phyloP scores from a whole-genome alignment of 2,797 vertebrate species.

The Sternarchorhynchus goeldii region DNA sequence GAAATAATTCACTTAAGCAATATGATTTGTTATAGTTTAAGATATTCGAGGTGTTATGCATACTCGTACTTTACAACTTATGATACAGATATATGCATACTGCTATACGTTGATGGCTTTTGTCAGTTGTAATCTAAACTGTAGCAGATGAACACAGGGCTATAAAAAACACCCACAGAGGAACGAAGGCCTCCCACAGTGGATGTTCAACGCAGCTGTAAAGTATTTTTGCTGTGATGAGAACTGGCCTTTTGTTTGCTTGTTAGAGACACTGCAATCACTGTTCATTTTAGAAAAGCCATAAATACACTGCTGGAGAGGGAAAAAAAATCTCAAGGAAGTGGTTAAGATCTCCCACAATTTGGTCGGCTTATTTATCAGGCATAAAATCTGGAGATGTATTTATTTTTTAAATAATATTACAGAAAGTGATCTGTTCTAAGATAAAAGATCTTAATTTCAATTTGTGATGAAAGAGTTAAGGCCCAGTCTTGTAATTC shows the following conservation, averaged over 20 bases:
- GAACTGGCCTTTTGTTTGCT: constrained; percentile 54
- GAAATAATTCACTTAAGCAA: too few species aligned
- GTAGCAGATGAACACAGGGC: neutral
- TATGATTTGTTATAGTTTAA: too few species aligned
- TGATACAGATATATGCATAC: too few species aligned
- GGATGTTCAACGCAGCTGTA: constrained; percentile 34
- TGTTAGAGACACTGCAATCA: constrained; percentile 48
- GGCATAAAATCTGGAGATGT: neutral
- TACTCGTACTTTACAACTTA: too few species aligned
- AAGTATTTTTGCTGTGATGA: constrained; percentile 27
- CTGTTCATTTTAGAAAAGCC: constrained; percentile 53
- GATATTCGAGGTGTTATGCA: too few species aligned
- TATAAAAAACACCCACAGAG: neutral
- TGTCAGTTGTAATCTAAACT: neutral
- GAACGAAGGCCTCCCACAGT: neutral
- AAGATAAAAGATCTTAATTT: neutral
- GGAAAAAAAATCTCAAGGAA: constrained; percentile 27
- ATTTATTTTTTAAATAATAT: neutral
- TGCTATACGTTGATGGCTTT: too few species aligned
- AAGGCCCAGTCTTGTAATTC: constrained; percentile 35
- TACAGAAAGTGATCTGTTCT: neutral
- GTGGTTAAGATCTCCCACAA: constrained; percentile 35
- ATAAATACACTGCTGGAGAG: constrained; percentile 29
- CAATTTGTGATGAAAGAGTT: constrained; percentile 38
- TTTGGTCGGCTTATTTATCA: neutral